Evolutionary conservation across 2,797 vertebrate species (phyloP).

Genomic region (Euphonia xanthogaster): DNA sequence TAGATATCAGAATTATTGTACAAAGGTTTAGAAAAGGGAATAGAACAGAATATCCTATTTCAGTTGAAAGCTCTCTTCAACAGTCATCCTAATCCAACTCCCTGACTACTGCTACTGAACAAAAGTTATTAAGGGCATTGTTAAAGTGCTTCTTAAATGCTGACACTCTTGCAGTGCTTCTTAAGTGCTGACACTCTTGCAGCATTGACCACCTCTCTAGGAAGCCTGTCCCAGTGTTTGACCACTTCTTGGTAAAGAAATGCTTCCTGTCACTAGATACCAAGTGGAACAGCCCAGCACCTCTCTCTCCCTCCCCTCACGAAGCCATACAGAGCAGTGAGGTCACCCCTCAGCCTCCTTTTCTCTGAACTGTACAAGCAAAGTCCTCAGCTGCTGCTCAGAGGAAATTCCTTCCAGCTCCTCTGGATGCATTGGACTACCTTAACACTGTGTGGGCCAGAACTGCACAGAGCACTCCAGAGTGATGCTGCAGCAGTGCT

Average conservation of each 20-base stretch:
- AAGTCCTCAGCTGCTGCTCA: not conserved
- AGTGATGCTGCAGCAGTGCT: not conserved
- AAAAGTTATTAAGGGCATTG: not conserved
- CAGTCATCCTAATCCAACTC: not conserved
- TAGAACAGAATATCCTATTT: not conserved
- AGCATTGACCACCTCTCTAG: not conserved
- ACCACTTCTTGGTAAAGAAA: not conserved
- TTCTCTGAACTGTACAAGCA: not conserved
- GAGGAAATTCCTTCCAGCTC: not conserved
- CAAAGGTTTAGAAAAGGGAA: not conserved
- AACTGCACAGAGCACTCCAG: not conserved
- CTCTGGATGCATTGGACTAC: not conserved
- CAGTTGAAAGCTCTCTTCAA: not conserved
- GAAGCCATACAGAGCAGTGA: not conserved
- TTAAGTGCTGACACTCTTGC: not conserved
- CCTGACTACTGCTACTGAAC: not conserved
- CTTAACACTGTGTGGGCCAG: not conserved
- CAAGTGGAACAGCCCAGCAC: not conserved
- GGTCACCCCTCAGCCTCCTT: not conserved
- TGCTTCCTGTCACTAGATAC: not conserved
- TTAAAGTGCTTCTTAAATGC: not conserved
- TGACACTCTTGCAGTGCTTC: not conserved
- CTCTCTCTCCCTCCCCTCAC: not conserved
- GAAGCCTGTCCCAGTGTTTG: not conserved
- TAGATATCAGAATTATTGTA: not conserved